Evolutionary conservation across 2,888 invertebrate genomes (phyloP), one percentile per base, ranked within the genome.

Genomic region (Aquatica leii): DNA sequence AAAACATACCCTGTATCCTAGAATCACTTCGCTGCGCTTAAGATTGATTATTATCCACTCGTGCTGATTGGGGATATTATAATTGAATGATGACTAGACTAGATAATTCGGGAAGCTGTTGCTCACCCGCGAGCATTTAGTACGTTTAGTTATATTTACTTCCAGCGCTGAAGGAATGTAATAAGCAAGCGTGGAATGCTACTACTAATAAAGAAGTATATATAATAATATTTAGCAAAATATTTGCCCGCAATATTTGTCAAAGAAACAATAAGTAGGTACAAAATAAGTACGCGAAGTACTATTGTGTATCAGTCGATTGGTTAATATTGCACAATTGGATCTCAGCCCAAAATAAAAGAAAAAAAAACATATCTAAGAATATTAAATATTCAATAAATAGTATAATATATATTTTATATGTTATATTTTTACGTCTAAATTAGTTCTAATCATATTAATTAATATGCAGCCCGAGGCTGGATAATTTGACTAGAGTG

Each of bases 1-100:
- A 92, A 85, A 91, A 91, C 91, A 90, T 93, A 93, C 93, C 93
- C 93, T 93, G 93, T 93, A 92, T 92, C 92, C 92, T 92, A 91
- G 87, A 89, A 89, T 90, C 89, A 89, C 89, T 87, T 84, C 86
- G 85, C 86, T 85, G 86, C 86, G 86, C 85, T 78, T 71, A 73
- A 73, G 71, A 74, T 73, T 77, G 76, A 78, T 78, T 77, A 77
- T 76, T 76, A 77, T 78, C 76, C 76, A 77, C 77, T 78, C 77
- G 74, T 77, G 77, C 74, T 77, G 77, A 79, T 77, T 77, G 75
- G 78, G 78, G 78, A 73, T 71, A 74, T 73, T 74, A 69, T 64
- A 69, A 67, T 59, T 67, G 65, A 67, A 67, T 63, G 62, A 67
- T 62, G 63, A 66, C 62, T 69, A 69, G 69, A 69, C 67, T 69